phyloP scores from a whole-genome alignment of 1,140 invertebrate species.

The Choristoneura fumiferana region DNA sequence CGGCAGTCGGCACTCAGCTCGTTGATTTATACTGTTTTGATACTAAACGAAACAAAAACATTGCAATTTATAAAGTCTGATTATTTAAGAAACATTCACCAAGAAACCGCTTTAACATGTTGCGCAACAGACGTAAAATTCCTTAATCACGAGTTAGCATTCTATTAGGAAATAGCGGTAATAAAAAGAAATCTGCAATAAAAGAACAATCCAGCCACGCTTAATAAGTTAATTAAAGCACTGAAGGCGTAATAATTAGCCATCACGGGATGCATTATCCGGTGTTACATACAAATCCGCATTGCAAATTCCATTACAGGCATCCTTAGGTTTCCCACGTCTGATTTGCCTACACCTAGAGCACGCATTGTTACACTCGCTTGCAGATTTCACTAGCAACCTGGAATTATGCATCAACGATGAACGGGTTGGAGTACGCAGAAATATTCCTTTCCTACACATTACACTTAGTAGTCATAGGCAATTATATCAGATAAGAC shows the following conservation, averaged over 20 bases:
- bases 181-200: not conserved
- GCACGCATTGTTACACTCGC: slow-evolving; percentile 25
- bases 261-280: slow-evolving; percentile 35
- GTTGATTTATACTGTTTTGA: slow-evolving; percentile 1
- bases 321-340: slow-evolving; percentile 51
- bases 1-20: not conserved
- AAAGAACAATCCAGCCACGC: slow-evolving; percentile 4
- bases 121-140: slow-evolving; percentile 1
- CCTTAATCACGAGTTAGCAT: slow-evolving; percentile 1
- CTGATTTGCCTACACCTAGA: slow-evolving; percentile 30
- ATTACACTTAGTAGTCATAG: no score
- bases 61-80: not conserved
- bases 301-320: slow-evolving; percentile 48
- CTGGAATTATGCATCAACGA: slow-evolving; percentile 62
- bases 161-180: slow-evolving; percentile 10
- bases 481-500: no score
- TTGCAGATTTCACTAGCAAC: slow-evolving; percentile 59
- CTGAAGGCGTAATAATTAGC: slow-evolving; percentile 28
- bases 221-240: slow-evolving; percentile 7
- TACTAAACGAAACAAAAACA: not conserved
- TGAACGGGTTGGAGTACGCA: slow-evolving; percentile 37
- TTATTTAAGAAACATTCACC: not conserved
- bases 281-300: slow-evolving; percentile 35
- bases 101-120: slow-evolving; percentile 9
- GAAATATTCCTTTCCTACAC: not conserved